Percentiles rank a stretch among this genome's conserved stretches.
These are phyloP conservation scores for Parelbella ahira DNA, from an alignment of 2,888 invertebrate species.

Conservation along the genomic window DNA sequence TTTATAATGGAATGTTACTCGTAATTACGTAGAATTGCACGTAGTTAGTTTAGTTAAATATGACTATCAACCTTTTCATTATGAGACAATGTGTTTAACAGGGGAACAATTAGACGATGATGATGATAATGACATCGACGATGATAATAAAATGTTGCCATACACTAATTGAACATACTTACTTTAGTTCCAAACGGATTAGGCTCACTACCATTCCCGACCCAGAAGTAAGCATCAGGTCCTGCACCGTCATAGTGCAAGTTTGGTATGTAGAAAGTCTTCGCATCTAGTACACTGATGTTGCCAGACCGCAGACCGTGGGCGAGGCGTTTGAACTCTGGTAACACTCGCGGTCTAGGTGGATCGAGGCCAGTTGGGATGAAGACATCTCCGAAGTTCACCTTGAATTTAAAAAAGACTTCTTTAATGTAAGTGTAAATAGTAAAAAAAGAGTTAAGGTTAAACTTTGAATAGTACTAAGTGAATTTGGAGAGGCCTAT, in stretches of 20 bases:
- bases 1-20: no score
- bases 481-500: no score
- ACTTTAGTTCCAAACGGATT: conserved; percentile 90
- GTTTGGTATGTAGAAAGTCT: conserved; percentile 95
- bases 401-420: conserved; percentile 72
- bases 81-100: no score
- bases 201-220: conserved; percentile 93
- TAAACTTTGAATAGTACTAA: no score
- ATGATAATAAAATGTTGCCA: no score
- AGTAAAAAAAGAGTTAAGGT: no score
- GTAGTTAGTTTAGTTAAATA: no score
- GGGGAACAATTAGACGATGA: no score
- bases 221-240: conserved; percentile 96
- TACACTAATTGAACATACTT: conserved; percentile 12
- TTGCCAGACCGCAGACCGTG: conserved; percentile 95
- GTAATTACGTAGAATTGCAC: no score
- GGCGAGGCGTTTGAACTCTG: conserved; percentile 92
- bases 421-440: no score
- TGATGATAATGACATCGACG: no score
- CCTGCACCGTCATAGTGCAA: conserved; percentile 95
- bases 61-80: no score
- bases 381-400: conserved; percentile 93
- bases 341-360: conserved; percentile 89
- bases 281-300: conserved; percentile 93
- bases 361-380: conserved; percentile 88